phyloP scores from a whole-genome alignment of 2,113 vertebrate genomes.

The Brienomyrus brachyistius region DNA sequence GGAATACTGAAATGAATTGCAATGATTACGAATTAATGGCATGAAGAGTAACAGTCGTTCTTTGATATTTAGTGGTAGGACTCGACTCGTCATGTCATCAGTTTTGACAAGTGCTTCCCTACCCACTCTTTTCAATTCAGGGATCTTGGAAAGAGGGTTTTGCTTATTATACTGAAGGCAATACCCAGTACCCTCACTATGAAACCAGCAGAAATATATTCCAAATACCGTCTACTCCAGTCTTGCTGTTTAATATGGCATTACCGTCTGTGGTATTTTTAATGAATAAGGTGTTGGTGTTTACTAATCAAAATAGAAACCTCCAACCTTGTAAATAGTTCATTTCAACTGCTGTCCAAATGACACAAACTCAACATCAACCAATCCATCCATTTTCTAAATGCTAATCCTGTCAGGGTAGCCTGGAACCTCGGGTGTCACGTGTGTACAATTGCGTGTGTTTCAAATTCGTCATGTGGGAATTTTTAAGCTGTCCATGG shows the following conservation, averaged over 20 bases:
- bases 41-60: not conserved
- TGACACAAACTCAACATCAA: not conserved
- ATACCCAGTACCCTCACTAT: not conserved
- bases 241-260: not conserved
- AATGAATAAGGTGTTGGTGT: not conserved
- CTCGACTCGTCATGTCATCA: not conserved
- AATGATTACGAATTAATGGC: not conserved
- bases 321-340: not conserved
- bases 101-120: not conserved
- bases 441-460: not conserved
- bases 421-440: not conserved
- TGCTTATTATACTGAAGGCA: not conserved
- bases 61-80: not conserved
- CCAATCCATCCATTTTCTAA: not conserved
- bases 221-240: not conserved
- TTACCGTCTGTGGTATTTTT: not conserved
- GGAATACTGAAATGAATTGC: not conserved
- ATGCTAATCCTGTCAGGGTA: not conserved
- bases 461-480: not conserved
- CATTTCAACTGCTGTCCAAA: not conserved
- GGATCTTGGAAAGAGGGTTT: not conserved
- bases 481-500: not conserved
- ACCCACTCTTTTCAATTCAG: not conserved
- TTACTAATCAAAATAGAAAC: not conserved
- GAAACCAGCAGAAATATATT: not conserved